phyloP scores from a whole-genome alignment of 2,888 invertebrate genomes.

The Sarcophaga caerulescens region DNA sequence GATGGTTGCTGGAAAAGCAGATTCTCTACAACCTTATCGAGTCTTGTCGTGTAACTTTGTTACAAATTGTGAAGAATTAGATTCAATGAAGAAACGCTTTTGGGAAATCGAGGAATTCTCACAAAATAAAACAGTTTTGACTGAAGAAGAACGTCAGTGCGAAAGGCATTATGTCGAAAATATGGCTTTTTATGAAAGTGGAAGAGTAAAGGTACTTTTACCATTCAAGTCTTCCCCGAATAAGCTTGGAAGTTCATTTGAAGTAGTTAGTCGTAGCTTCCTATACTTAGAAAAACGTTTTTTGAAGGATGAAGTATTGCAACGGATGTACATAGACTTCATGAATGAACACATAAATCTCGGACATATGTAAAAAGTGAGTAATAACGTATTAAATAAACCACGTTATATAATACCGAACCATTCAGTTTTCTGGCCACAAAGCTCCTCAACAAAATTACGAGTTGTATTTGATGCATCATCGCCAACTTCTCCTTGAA shows the following conservation, averaged over 20 bases:
- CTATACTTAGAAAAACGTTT: slow-evolving; percentile 41
- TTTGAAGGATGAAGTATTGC: slow-evolving; percentile 24
- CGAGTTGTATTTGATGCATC: slow-evolving; percentile 55
- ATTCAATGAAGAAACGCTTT: not conserved
- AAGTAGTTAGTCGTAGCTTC: slow-evolving; percentile 37
- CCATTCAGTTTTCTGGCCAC: slow-evolving; percentile 43
- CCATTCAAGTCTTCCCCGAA: slow-evolving; percentile 11
- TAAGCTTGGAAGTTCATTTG: slow-evolving; percentile 34
- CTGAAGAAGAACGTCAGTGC: slow-evolving; percentile 25
- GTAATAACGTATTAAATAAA: not conserved
- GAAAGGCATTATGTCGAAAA: slow-evolving; percentile 16
- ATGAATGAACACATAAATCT: slow-evolving; percentile 36
- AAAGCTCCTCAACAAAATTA: slow-evolving; percentile 46
- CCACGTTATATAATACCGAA: slow-evolving; percentile 46
- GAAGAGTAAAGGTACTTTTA: slow-evolving; percentile 18
- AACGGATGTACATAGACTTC: slow-evolving; percentile 29
- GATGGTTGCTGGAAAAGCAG: not conserved
- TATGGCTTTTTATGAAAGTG: not conserved
- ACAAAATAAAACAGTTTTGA: not conserved
- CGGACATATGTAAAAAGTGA: slow-evolving; percentile 2
- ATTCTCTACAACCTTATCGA: not conserved
- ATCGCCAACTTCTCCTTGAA: slow-evolving; percentile 31
- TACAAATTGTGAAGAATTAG: not conserved
- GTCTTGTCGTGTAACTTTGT: not conserved
- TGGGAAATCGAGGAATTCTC: not conserved